A percentile compares a stretch with the other conserved stretches of the same genome.
phyloP scores from a whole-genome alignment of 2,113 vertebrate genomes.

The Glaucidium brasilianum region DNA sequence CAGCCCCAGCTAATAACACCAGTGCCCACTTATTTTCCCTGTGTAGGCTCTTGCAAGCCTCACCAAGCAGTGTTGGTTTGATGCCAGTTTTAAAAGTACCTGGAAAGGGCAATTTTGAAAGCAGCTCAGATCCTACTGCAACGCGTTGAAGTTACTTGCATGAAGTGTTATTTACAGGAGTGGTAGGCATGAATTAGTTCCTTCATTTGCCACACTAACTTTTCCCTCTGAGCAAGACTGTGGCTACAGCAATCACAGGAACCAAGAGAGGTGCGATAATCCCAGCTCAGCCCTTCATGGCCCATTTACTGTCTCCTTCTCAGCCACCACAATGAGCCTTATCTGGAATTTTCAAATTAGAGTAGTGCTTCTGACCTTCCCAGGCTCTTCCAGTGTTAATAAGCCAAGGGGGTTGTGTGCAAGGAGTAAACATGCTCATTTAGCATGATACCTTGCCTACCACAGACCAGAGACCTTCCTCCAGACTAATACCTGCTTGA shows the following conservation, averaged over 20 bases:
- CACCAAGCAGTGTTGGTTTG: background rate
- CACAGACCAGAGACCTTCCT: background rate
- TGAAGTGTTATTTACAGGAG: rapidly evolving
- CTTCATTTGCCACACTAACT: background rate
- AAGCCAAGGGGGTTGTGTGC: background rate
- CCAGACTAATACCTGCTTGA: background rate
- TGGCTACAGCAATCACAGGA: background rate
- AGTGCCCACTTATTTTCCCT: background rate
- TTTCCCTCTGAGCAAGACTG: background rate
- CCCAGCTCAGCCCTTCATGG: background rate
- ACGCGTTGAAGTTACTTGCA: rapidly evolving
- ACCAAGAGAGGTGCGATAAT: background rate
- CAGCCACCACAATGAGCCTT: background rate
- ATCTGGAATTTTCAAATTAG: background rate
- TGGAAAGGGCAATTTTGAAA: background rate
- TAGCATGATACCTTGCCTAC: background rate
- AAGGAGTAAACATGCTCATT: background rate
- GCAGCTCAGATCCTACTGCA: background rate
- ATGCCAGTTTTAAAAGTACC: background rate
- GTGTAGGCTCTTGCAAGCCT: rapidly evolving
- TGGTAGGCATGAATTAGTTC: background rate
- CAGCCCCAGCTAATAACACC: background rate
- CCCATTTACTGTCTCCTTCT: background rate
- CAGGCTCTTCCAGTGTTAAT: background rate
- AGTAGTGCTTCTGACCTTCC: background rate